Percentiles rank a stretch among this genome's conserved stretches.
Evolutionary conservation across 2,797 vertebrate species (phyloP).

Genomic region (Lophius americanus): DNA sequence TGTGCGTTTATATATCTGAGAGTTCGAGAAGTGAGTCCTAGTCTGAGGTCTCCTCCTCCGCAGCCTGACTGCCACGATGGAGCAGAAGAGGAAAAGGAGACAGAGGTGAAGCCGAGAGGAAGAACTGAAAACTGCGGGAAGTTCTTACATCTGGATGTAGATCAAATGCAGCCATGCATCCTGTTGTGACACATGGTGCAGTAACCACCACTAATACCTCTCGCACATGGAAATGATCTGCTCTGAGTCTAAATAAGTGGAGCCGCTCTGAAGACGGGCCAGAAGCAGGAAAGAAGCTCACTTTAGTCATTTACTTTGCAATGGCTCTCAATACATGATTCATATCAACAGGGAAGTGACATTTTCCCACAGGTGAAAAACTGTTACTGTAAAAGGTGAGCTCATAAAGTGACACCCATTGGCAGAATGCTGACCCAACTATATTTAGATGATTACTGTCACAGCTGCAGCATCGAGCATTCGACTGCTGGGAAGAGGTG

Average conservation of each 20-base stretch:
- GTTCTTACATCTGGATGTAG: conserved; percentile 42
- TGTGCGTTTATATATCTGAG: conserved; percentile 2
- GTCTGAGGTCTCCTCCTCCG: conserved; percentile 41
- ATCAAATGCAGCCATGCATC: conserved; percentile 48
- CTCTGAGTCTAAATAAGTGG: conserved; percentile 4
- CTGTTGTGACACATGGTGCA: conserved; percentile 20
- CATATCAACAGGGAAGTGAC: neutral
- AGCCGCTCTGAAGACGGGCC: conserved; percentile 8
- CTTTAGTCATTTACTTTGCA: neutral
- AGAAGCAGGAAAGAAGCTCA: neutral
- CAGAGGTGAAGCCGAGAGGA: conserved; percentile 25
- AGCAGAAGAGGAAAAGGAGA: conserved; percentile 25
- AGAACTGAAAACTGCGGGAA: conserved; percentile 46
- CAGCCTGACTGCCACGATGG: conserved; percentile 41
- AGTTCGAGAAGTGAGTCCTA: conserved; percentile 39
- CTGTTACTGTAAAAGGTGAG: conserved; percentile 53
- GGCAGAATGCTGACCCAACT: conserved; percentile 70
- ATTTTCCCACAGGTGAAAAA: neutral
- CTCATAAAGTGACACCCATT: conserved; percentile 54
- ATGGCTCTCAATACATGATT: neutral
- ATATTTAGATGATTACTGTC: conserved; percentile 72
- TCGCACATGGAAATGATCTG: conserved; percentile 25
- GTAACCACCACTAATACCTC: conserved; percentile 20
- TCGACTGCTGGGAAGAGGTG: conserved; percentile 8
- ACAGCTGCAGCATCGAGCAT: no score